phyloP scores from a whole-genome alignment of 2,797 vertebrate genomes.

The Cetoscarus ocellatus region DNA sequence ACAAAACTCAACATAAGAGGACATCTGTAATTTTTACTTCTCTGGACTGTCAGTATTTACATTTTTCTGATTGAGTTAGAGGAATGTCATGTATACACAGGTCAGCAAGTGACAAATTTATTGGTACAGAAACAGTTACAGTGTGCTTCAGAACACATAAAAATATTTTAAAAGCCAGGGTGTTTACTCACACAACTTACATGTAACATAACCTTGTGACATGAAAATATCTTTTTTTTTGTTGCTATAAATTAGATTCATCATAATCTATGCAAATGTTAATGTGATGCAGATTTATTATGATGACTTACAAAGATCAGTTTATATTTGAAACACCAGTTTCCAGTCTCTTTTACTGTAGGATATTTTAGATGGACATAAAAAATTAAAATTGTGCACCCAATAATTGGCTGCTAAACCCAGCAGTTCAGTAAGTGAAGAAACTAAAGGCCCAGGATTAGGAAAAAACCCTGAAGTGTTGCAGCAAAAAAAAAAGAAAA shows the following conservation, averaged over 20 bases:
- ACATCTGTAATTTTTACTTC: too few relatives aligned
- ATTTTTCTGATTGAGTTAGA: not conserved
- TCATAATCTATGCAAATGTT: constrained; percentile 5
- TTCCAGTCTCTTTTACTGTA: not conserved
- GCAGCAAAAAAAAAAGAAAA: constrained; percentile 8
- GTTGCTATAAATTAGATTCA: not conserved
- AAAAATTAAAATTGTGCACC: not conserved
- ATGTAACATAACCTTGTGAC: constrained; percentile 46
- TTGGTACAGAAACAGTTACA: constrained; percentile 41
- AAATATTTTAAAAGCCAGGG: constrained; percentile 57
- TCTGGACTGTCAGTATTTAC: too few relatives aligned
- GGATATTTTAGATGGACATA: not conserved
- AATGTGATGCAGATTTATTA: not conserved
- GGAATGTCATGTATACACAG: not conserved
- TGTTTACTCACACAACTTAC: constrained; percentile 18
- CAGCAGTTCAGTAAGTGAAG: not conserved
- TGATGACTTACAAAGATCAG: constrained; percentile 14
- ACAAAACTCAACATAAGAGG: too few relatives aligned
- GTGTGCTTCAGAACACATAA: constrained; percentile 49
- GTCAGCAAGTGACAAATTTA: constrained; percentile 52
- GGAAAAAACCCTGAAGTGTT: not conserved
- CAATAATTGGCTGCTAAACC: constrained; percentile 1
- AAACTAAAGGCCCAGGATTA: not conserved
- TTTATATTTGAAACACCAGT: constrained; percentile 5
- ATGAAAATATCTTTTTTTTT: constrained; percentile 46